These are phyloP conservation scores for Melanostoma scalare DNA, from an alignment of 2,888 invertebrate species.

Conservation along the genomic window DNA sequence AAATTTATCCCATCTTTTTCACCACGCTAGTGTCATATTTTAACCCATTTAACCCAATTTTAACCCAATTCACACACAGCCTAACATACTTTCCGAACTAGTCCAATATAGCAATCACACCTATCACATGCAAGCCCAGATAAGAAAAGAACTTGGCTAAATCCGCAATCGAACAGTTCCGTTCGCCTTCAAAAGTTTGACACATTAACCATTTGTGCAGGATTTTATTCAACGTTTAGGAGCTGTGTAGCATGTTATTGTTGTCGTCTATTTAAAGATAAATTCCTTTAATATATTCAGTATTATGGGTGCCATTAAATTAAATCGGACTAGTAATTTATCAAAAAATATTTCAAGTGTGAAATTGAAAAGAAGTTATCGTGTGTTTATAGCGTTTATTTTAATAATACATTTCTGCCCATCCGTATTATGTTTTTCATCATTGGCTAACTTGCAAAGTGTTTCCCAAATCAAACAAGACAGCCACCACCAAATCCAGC, in stretches of 20 bases:
- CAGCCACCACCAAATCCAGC: not conserved
- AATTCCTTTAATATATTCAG: constrained; percentile 60
- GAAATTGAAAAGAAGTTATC: constrained; percentile 51
- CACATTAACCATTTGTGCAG: constrained; percentile 8
- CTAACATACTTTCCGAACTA: too few relatives aligned
- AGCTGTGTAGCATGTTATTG: constrained; percentile 47
- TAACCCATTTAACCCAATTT: too few relatives aligned
- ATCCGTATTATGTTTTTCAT: constrained; percentile 37
- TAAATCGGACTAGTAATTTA: constrained; percentile 58
- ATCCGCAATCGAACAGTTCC: constrained; percentile 10
- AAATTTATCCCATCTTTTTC: too few relatives aligned
- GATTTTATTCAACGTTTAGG: constrained; percentile 27
- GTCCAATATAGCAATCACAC: too few relatives aligned
- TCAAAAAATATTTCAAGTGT: constrained; percentile 32
- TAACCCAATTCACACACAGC: too few relatives aligned
- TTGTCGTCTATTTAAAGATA: constrained; percentile 51
- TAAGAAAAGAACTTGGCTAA: not conserved
- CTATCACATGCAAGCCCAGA: not conserved
- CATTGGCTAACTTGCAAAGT: not conserved
- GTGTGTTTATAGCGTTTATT: constrained; percentile 43
- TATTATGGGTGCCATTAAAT: constrained; percentile 61
- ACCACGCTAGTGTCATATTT: too few relatives aligned
- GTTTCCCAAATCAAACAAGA: constrained; percentile 2
- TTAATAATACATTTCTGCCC: constrained; percentile 35
- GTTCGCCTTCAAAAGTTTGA: constrained; percentile 13